Conservation (phyloP, 1,140 invertebrate species). For the Orchesella cincta region DNA sequence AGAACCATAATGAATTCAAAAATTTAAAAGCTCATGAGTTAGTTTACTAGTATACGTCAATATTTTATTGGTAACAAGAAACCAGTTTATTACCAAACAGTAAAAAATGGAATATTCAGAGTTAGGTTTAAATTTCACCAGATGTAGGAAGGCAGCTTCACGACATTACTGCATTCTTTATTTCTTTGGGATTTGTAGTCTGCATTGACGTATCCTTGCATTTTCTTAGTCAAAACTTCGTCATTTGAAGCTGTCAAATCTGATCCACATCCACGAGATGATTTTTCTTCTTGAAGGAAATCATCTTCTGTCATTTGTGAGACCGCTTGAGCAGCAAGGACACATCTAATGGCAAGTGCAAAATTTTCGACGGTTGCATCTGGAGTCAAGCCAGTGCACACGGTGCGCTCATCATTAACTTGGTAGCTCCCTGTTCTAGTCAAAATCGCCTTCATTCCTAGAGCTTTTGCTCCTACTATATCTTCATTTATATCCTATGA, state of each 20-base stretch:
- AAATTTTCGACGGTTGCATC: neutral
- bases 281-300: neutral
- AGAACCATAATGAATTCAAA: too few relatives aligned
- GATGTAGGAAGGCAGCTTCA: neutral
- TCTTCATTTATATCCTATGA: conserved; percentile 3
- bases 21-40: too few relatives aligned
- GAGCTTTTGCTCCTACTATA: neutral
- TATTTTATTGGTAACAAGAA: too few relatives aligned
- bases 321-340: neutral
- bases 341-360: neutral
- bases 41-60: too few relatives aligned
- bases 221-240: neutral
- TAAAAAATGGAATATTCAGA: too few relatives aligned
- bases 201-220: neutral
- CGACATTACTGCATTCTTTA: neutral
- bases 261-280: neutral
- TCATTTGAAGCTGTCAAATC: neutral
- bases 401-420: neutral
- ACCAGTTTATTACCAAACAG: too few relatives aligned
- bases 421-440: neutral
- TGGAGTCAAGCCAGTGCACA: neutral
- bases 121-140: too few relatives aligned
- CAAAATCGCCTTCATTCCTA: conserved; percentile 4
- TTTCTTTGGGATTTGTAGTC: neutral
- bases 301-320: neutral